Evolutionary conservation across 2,797 vertebrate species (phyloP), one percentile per base, ranked within the genome.

Genomic region (Cyprinodon diabolis): DNA sequence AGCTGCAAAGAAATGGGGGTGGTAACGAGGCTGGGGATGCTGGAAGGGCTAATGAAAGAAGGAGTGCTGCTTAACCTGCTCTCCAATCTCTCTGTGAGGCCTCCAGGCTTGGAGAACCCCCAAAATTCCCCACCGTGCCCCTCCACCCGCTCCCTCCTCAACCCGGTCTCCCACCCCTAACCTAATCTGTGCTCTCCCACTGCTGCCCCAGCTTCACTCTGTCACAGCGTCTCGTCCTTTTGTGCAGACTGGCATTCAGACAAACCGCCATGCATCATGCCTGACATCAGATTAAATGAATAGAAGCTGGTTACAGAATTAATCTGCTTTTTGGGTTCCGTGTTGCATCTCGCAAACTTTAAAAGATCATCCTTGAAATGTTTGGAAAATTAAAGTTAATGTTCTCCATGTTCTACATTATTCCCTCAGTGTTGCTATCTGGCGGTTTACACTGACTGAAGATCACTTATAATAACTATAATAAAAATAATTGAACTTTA

Each of bases 241-340:
- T 75, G 11, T 21, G 14, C 12, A 63, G 60, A 43, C 19, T 45
- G 78, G 82, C 81, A 74, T 81, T 74, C 71, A 76, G 86, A 91
- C 88, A 89, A 90, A 90, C 86, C 77, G 17, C 76, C 81, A 77
- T 80, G 86, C 74, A 74, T 90, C 86, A 90, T 74, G 62, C 88
- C 84, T 82, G 80, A 88, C 35, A 62, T 62, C 35, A 62, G 15
- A 15, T 62, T 62, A 40, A 62, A 15, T 21, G 37, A 11, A 62
- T 62, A 40, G 58, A 4, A 62, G 35, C 9, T 21, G 35, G 8
- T 40, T 62, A 11, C 19, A 37, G 58, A 62, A 62, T 40, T 62
- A 40, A 30, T 37, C 3, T 11, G 3, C 17, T 40, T 21, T 40
- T 19, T 62, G 35, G 17, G 35, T 40, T 19, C 8, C 19, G 17